Evolutionary conservation across 2,113 vertebrate species (phyloP).

Genomic region (Lycaon pictus): DNA sequence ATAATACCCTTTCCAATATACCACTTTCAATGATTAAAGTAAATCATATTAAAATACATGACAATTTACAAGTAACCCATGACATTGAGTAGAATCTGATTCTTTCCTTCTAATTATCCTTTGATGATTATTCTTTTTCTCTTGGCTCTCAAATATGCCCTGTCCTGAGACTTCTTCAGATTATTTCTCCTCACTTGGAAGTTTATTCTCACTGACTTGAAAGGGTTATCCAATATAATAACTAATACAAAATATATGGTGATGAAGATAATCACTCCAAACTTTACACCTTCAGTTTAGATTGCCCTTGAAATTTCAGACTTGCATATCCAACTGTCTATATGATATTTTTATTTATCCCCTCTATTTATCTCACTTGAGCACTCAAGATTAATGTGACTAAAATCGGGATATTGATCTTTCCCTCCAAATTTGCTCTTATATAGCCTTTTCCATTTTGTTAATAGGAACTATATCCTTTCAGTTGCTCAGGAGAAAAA

Average conservation of each 20-base stretch:
- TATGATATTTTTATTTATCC: neutral
- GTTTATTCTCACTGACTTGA: neutral
- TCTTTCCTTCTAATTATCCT: neutral
- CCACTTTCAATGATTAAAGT: neutral
- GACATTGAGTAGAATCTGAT: neutral
- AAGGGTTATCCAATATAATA: neutral
- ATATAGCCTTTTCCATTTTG: neutral
- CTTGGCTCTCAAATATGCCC: neutral
- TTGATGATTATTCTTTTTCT: neutral
- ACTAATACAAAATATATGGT: neutral
- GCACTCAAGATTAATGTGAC: neutral
- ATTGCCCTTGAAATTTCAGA: neutral
- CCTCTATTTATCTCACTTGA: neutral
- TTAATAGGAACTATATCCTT: neutral
- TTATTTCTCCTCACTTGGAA: neutral
- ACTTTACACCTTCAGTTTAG: neutral
- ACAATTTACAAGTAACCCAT: neutral
- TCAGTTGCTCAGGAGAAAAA: neutral
- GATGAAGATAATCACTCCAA: neutral
- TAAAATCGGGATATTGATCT: neutral
- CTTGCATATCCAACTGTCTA: neutral
- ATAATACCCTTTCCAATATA: neutral
- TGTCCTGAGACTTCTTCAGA: neutral
- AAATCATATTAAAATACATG: neutral
- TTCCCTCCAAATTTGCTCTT: neutral